phyloP scores from a whole-genome alignment of 2,888 invertebrate genomes.

The Axea sp. region DNA sequence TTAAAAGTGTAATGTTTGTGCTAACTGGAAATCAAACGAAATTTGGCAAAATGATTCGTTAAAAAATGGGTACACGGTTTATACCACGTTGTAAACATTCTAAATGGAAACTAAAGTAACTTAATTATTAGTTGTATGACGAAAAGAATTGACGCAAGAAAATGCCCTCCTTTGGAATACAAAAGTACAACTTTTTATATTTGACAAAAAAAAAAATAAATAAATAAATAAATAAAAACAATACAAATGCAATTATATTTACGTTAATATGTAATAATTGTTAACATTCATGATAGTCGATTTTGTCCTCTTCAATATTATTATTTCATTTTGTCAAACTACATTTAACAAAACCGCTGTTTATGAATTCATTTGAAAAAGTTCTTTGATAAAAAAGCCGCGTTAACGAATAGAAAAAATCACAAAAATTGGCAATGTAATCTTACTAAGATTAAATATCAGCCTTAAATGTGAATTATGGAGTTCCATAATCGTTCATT shows the following conservation, averaged over 20 bases:
- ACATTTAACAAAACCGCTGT: no score
- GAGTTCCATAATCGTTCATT: conserved; percentile 32
- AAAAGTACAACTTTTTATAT: conserved; percentile 4
- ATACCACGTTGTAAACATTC: not conserved
- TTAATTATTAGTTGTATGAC: conserved; percentile 13
- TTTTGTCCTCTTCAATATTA: no score
- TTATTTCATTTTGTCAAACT: no score
- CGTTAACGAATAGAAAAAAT: conserved; percentile 36
- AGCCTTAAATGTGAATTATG: conserved; percentile 51
- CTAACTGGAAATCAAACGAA: not conserved
- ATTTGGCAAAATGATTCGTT: not conserved
- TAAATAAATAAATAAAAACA: no score
- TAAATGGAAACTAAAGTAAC: conserved; percentile 2
- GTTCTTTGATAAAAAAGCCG: conserved; percentile 26
- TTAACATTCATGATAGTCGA: no score
- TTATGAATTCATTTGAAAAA: no score
- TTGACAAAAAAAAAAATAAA: not conserved
- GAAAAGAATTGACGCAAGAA: conserved; percentile 7
- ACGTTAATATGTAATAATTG: no score
- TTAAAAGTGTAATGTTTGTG: no score
- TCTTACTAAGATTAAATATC: conserved; percentile 47
- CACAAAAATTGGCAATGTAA: conserved; percentile 48
- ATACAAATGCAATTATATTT: no score
- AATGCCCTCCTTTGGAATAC: conserved; percentile 19
- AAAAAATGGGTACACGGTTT: conserved; percentile 7